These are phyloP conservation scores for Cyanoramphus novaezelandiae DNA, from an alignment of 2,113 vertebrate species.

Conservation along the genomic window DNA sequence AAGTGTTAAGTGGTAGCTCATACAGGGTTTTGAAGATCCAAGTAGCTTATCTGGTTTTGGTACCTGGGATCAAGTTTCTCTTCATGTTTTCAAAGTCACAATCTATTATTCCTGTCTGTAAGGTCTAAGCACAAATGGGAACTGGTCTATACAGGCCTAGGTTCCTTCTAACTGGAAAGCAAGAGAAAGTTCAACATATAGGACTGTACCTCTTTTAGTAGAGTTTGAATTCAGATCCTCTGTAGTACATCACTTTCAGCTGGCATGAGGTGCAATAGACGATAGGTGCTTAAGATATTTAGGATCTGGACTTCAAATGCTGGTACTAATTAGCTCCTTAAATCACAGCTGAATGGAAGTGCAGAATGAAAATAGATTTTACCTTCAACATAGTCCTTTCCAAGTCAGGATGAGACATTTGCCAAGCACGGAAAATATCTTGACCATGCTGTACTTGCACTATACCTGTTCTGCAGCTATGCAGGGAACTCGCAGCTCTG, in stretches of 20 bases:
- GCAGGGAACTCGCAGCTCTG: neutral
- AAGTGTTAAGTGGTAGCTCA: neutral
- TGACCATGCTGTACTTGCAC: neutral
- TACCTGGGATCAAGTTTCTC: neutral
- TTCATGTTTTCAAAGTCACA: accelerated
- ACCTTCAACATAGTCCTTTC: neutral
- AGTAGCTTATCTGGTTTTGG: neutral
- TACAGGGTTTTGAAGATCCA: neutral
- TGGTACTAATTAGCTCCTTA: neutral
- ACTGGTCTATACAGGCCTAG: accelerated
- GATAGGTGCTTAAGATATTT: neutral
- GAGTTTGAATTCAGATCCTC: neutral
- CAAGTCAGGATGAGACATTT: neutral
- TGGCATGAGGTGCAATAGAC: neutral
- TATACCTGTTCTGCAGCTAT: neutral
- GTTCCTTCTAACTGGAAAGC: neutral
- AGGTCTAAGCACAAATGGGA: neutral
- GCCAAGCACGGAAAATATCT: neutral
- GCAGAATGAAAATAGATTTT: neutral
- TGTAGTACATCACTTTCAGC: neutral
- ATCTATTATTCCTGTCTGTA: neutral
- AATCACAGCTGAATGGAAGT: neutral
- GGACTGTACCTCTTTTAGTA: neutral
- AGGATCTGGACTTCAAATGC: neutral
- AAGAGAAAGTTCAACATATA: neutral